phyloP scores from a whole-genome alignment of 37 sponge, comb jelly and placozoan species.

The Lycopodina hypogea region DNA sequence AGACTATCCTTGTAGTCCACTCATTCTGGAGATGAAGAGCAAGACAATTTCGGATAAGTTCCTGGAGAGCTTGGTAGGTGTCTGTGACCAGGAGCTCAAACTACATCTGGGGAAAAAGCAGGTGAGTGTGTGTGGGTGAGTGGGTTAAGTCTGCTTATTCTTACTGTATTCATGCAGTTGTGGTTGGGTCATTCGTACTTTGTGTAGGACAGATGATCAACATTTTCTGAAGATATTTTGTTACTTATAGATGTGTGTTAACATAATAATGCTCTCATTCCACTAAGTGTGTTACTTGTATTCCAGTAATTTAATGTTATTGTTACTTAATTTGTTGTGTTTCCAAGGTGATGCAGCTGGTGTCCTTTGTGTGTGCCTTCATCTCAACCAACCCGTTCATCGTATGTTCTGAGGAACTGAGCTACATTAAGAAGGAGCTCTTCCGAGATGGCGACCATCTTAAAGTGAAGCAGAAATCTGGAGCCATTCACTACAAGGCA shows the following conservation, averaged over 20 bases:
- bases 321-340: no score
- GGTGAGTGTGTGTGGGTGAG: constrained; percentile 17
- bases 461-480: constrained; percentile 74
- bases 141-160: not conserved
- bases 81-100: constrained; percentile 75
- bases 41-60: constrained; percentile 73
- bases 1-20: constrained; percentile 58
- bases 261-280: no score
- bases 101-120: constrained; percentile 55
- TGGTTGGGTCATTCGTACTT: no score
- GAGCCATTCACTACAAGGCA: constrained; percentile 53
- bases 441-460: constrained; percentile 61
- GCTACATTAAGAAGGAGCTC: constrained; percentile 71
- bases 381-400: constrained; percentile 77
- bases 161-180: no score
- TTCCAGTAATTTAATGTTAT: no score
- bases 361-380: constrained; percentile 43
- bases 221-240: no score
- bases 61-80: constrained; percentile 50
- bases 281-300: no score
- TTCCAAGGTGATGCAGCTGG: constrained; percentile 29
- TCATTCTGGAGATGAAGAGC: constrained; percentile 83
- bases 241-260: no score
- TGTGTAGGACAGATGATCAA: no score
- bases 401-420: constrained; percentile 87